phyloP scores from a whole-genome alignment of 2,113 vertebrate species.

The Dasyurus viverrinus region DNA sequence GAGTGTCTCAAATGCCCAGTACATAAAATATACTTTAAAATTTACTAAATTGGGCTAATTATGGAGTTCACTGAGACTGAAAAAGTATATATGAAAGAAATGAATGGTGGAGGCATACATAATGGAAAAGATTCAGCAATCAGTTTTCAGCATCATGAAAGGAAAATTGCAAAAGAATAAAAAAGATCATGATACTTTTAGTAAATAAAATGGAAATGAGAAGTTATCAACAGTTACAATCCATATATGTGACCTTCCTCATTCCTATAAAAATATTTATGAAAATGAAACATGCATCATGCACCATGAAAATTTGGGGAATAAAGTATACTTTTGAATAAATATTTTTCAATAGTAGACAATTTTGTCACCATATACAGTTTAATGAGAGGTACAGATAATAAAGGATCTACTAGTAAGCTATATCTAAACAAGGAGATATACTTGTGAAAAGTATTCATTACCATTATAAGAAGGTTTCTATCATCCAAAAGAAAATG shows the following conservation, averaged over 20 bases:
- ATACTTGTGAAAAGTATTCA: not conserved
- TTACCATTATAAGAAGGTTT: not conserved
- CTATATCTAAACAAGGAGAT: not conserved
- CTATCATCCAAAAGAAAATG: not conserved
- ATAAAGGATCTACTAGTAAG: not conserved
- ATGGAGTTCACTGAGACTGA: not conserved
- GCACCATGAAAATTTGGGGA: not conserved
- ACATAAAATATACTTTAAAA: not conserved
- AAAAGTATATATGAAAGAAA: not conserved
- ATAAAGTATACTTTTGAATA: not conserved
- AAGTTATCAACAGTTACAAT: not conserved
- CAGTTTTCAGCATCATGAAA: not conserved
- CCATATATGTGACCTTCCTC: not conserved
- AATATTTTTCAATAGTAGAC: not conserved
- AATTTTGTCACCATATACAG: not conserved
- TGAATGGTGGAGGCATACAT: not conserved
- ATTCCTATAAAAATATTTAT: not conserved
- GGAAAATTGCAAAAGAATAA: not conserved
- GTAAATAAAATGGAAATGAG: not conserved
- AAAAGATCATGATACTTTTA: not conserved
- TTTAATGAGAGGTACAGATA: not conserved
- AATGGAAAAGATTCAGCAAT: not conserved
- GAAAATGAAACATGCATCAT: not conserved
- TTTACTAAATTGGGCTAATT: not conserved
- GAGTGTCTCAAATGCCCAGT: not conserved